These are phyloP conservation scores for Spea bombifrons DNA, from an alignment of 2,113 vertebrate genomes.

Conservation along the genomic window DNA sequence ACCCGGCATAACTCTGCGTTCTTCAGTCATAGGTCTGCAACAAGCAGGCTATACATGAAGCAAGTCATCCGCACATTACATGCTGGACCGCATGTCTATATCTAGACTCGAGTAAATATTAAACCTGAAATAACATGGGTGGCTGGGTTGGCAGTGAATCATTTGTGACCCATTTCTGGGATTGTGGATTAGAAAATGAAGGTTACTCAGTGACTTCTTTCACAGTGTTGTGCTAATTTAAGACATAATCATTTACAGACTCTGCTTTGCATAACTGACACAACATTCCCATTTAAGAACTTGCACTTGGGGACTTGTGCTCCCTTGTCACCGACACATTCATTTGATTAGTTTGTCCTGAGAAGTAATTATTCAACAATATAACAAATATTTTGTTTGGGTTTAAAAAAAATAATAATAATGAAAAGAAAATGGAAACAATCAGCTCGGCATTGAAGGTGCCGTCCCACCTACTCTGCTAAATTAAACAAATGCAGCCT, in stretches of 20 bases:
- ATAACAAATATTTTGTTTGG: not conserved
- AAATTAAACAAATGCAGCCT: too few species aligned
- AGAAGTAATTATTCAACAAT: not conserved
- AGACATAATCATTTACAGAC: slow-evolving; percentile 40
- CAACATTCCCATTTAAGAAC: slow-evolving; percentile 4
- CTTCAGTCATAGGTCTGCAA: slow-evolving; percentile 32
- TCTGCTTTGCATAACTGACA: slow-evolving; percentile 35
- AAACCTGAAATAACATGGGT: slow-evolving; percentile 47
- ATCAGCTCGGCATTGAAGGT: not conserved
- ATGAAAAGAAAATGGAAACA: not conserved
- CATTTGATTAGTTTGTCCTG: not conserved
- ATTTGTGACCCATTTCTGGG: slow-evolving; percentile 45
- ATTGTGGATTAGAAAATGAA: slow-evolving; percentile 37
- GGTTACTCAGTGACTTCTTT: slow-evolving; percentile 47
- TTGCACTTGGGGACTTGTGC: slow-evolving; percentile 2
- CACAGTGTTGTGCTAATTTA: slow-evolving; percentile 41
- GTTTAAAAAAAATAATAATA: not conserved
- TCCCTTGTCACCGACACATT: slow-evolving; percentile 1
- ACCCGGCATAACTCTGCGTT: slow-evolving; percentile 22
- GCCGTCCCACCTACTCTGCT: too few species aligned
- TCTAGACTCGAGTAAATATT: slow-evolving; percentile 46
- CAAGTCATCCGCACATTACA: slow-evolving; percentile 14
- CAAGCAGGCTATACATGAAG: slow-evolving; percentile 32
- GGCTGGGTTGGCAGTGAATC: slow-evolving; percentile 35
- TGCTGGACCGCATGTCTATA: slow-evolving; percentile 42